These are phyloP conservation scores for Melanogrammus aeglefinus DNA, from an alignment of 2,797 vertebrate species.

Conservation along the genomic window DNA sequence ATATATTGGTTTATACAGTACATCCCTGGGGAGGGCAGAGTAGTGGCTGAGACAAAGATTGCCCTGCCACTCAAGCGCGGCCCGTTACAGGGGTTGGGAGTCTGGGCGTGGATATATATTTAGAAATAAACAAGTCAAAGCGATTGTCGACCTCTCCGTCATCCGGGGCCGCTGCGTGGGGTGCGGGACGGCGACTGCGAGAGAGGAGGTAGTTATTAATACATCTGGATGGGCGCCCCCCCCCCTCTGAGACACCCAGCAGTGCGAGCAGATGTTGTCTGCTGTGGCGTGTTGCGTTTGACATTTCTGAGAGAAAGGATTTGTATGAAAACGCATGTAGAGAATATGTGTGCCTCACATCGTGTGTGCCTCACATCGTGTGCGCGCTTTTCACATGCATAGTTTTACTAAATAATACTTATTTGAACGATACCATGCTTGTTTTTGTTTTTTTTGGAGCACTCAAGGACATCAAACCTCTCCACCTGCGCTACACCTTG, in stretches of 20 bases:
- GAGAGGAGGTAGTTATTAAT: not conserved
- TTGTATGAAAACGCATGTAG: not conserved
- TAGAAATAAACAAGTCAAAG: slow-evolving; percentile 1
- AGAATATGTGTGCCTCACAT: not conserved
- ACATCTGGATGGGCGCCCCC: not conserved
- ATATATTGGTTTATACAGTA: not conserved
- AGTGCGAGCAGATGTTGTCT: not conserved
- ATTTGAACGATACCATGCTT: not conserved
- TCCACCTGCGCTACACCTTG: not conserved
- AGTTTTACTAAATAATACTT: not conserved
- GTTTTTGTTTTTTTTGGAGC: not conserved
- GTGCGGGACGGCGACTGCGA: not conserved
- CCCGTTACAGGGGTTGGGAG: slow-evolving; percentile 29
- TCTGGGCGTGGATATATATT: not conserved
- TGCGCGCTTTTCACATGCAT: too few species aligned
- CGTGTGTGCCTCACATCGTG: not conserved
- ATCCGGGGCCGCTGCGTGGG: not conserved
- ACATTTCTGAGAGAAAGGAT: too few species aligned
- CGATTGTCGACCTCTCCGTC: not conserved
- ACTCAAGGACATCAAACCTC: not conserved
- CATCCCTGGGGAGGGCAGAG: not conserved
- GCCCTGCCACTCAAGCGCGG: slow-evolving; percentile 37
- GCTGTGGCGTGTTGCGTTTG: too few species aligned
- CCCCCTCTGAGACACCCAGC: not conserved
- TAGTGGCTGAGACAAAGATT: slow-evolving; percentile 31